Base-by-base conservation (phyloP, 2,888 invertebrate genomes). In the Agrochola lychnidis region DNA sequence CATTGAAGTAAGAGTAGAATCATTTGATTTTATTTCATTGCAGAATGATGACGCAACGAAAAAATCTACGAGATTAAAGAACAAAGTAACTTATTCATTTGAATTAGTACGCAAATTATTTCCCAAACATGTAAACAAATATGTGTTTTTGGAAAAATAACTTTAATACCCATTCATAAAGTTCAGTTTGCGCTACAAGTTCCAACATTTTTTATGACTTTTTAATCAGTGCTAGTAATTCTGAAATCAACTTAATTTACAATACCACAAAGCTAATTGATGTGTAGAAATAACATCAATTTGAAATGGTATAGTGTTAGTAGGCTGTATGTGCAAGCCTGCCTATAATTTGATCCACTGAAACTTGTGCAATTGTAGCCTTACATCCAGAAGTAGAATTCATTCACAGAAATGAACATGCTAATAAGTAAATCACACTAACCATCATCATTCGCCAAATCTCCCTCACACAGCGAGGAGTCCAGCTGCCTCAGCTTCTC, bases 401-500 rank as follows among this genome's bases (percentile, higher is more conserved):
- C 42, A 10, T 6, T 64, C 16, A 10, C 16, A 42, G 22, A 30
- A 66, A 22, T 25, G 1, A 66, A 25, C 12, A 64, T 25, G n/a
- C 1, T 40, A 12, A 12, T 66, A 25, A 22, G 6, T 64, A 19
- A 25, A 14, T 7, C 22, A 40, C 5, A 72, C 88, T 88, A 87
- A 96, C 96, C 96, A 92, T 96, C 95, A 81, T 96, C 96, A 93
- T 95, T 96, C 61, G 91, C 91, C 68, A 94, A 78, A 36, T 94
- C 95, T 3, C 92, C 95, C 68, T 96, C 95, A 86, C 94, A 94
- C n/a, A 97, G 76, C 0, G 94, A 94, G 0, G 94, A 94, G 82
- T 97, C 96, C 78, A 95, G 87, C 73, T 94, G 94, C 56, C 90
- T 93, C 10, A 97, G 82, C 67, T 94, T 95, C 59, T 95, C 93